Evolutionary conservation across 1,140 invertebrate genomes (phyloP).

Genomic region (Drosophila ficusphila): DNA sequence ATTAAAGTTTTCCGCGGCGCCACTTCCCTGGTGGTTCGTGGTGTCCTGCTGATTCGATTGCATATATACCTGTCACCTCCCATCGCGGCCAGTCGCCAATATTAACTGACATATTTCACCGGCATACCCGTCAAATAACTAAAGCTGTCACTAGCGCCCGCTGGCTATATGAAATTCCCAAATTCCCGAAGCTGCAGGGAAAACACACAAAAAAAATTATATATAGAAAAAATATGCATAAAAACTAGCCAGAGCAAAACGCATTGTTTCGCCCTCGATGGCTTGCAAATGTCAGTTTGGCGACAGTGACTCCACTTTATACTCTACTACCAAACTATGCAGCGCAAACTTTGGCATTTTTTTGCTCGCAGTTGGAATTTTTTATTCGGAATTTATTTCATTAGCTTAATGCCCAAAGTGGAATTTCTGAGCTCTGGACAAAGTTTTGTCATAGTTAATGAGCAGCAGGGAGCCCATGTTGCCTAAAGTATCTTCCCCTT

Average conservation of each 20-base stretch:
- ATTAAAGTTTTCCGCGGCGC: conserved; percentile 56
- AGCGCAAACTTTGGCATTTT: conserved; percentile 30
- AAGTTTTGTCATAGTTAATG: conserved; percentile 56
- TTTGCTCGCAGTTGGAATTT: conserved; percentile 30
- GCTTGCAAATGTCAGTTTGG: conserved; percentile 48
- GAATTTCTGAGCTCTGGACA: conserved; percentile 51
- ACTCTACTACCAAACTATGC: conserved; percentile 27
- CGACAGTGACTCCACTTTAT: conserved; percentile 38
- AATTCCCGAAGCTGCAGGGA: conserved; percentile 8
- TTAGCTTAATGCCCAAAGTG: conserved; percentile 68
- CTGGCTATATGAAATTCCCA: conserved; percentile 27
- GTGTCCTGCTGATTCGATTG: conserved; percentile 36
- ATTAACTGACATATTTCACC: conserved; percentile 68
- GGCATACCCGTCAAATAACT: conserved; percentile 68
- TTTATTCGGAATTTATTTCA: conserved; percentile 62
- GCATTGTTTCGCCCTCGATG: conserved; percentile 64
- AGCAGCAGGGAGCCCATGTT: conserved; percentile 7
- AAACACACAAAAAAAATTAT: no score
- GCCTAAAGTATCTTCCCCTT: background rate
- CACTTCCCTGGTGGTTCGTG: conserved; percentile 32
- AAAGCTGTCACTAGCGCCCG: conserved; percentile 55
- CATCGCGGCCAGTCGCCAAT: conserved; percentile 24
- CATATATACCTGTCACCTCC: conserved; percentile 46
- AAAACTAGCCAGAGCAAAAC: conserved; percentile 29
- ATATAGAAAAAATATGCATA: conserved; percentile 24